Percentiles rank a stretch among this genome's conserved stretches.
These are phyloP conservation scores for Deroplatys truncata DNA, from an alignment of 2,888 invertebrate species.

Conservation along the genomic window DNA sequence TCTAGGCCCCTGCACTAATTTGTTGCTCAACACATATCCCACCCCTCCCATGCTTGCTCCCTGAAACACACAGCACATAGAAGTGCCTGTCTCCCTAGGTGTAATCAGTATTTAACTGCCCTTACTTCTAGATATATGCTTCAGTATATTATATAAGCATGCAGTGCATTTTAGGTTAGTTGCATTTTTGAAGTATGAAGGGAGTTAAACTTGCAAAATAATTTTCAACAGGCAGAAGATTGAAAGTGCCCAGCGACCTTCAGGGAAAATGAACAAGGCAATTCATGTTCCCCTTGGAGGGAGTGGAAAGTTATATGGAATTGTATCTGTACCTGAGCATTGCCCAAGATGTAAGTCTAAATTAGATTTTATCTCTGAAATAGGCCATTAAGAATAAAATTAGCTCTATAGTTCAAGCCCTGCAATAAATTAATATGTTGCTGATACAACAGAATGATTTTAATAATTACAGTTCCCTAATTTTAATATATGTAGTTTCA, in stretches of 20 bases:
- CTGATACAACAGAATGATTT: not conserved
- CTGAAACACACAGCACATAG: too few relatives aligned
- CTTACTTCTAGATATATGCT: too few relatives aligned
- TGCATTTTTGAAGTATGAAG: too few relatives aligned
- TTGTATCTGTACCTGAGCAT: conserved; percentile 75
- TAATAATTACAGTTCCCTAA: conserved; percentile 3
- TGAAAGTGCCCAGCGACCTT: conserved; percentile 63
- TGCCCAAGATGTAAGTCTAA: conserved; percentile 59
- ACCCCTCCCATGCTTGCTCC: too few relatives aligned
- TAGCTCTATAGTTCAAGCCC: not conserved
- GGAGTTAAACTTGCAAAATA: not conserved
- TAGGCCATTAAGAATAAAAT: too few relatives aligned
- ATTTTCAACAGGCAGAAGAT: conserved; percentile 65
- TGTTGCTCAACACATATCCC: too few relatives aligned
- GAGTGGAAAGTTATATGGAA: conserved; percentile 85
- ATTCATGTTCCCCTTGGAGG: conserved; percentile 75
- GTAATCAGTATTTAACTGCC: too few relatives aligned
- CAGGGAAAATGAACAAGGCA: conserved; percentile 53
- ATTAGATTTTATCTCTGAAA: not conserved
- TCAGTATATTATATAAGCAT: too few relatives aligned
- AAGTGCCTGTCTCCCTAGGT: too few relatives aligned
- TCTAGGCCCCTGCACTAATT: too few relatives aligned
- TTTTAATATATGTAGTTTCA: too few relatives aligned
- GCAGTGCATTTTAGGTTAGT: too few relatives aligned
- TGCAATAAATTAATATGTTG: not conserved